Evolutionary conservation across 2,113 vertebrate species (phyloP), one percentile per base, ranked within the genome.

Genomic region (Aix galericulata): DNA sequence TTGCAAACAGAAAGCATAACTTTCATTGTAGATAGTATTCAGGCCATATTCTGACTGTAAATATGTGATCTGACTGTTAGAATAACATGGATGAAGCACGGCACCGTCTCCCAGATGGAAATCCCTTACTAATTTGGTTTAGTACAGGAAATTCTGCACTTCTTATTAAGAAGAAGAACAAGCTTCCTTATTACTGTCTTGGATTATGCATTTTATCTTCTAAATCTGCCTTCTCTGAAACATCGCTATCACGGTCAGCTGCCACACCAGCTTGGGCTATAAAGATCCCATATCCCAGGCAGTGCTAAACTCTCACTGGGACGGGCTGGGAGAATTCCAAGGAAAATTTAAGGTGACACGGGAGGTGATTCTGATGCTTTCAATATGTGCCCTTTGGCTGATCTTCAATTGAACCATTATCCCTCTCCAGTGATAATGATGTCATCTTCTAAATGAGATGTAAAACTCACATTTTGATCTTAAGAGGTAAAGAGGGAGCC

Each of bases 331-430:
- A 72, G 62, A 71, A 84, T 82, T 92, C n/a, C 58, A 92, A 88
- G 55, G 84, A 95, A 82, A 85, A 58, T 29, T 27, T 58, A 82
- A 75, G 79, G 40, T 85, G 58, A n/a, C 58, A 53, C 56, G 82
- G 68, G 46, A 80, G 68, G 38, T 36, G 38, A 56, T 78, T 89
- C 44, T 94, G n/a, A 72, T 85, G 20, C 13, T 94, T 95, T 94
- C 89, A 85, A 6, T 78, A 67, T 71, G 56, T 60, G 74, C 89
- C 32, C 56, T 85, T 82, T 44, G 60, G 50, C 64, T 62, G 46
- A 48, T 75, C 72, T 63, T 72, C 46, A 67, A 50, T 59, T 58
- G 36, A 67, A 86, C 56, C 66, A 82, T 53, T 62, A 71, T 71
- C 36, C 13, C 36, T 36, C 31, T 11, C 62, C 53, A 34, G 38